Percentiles rank a stretch among this genome's conserved stretches.
phyloP scores from a whole-genome alignment of 2,113 vertebrate genomes.

The Pogona vitticeps region DNA sequence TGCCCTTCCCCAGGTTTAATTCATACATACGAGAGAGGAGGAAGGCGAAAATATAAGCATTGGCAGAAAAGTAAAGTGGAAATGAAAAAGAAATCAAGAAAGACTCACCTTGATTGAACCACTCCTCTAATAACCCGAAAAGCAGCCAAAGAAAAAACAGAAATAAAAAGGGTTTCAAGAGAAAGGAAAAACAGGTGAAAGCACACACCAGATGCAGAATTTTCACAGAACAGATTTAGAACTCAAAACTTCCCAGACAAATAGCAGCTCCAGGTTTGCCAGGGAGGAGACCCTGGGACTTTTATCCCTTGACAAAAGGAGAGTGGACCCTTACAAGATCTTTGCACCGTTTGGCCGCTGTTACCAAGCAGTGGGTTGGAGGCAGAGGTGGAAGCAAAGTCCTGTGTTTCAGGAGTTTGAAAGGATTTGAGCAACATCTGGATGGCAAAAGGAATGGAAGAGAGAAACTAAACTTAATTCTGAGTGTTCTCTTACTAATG shows the following conservation, averaged over 20 bases:
- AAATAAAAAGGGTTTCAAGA: constrained; percentile 65
- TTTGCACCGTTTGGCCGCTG: constrained; percentile 9
- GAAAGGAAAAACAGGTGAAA: constrained; percentile 77
- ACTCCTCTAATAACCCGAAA: constrained; percentile 94
- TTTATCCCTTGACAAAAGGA: constrained; percentile 20
- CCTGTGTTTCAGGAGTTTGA: constrained; percentile 26
- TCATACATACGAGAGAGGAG: constrained; percentile 36
- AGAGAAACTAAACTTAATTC: constrained; percentile 25
- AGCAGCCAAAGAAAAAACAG: constrained; percentile 82
- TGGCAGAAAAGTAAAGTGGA: neutral
- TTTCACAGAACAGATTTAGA: constrained; percentile 53
- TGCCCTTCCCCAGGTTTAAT: constrained; percentile 32
- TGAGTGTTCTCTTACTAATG: neutral
- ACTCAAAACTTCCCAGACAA: constrained; percentile 27
- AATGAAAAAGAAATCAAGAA: constrained; percentile 44
- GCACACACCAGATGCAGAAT: constrained; percentile 75
- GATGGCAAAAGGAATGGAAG: constrained; percentile 39
- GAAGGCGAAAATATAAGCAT: constrained; percentile 43
- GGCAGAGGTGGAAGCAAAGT: constrained; percentile 6
- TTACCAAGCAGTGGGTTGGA: neutral
- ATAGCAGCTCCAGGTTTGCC: neutral
- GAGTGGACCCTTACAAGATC: neutral
- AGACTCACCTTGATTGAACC: constrained; percentile 98
- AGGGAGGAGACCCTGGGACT: constrained; percentile 3
- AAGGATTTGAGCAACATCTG: constrained; percentile 50